Conservation (phyloP, 2,113 vertebrate species). For the Nothoprocta pentlandii region DNA sequence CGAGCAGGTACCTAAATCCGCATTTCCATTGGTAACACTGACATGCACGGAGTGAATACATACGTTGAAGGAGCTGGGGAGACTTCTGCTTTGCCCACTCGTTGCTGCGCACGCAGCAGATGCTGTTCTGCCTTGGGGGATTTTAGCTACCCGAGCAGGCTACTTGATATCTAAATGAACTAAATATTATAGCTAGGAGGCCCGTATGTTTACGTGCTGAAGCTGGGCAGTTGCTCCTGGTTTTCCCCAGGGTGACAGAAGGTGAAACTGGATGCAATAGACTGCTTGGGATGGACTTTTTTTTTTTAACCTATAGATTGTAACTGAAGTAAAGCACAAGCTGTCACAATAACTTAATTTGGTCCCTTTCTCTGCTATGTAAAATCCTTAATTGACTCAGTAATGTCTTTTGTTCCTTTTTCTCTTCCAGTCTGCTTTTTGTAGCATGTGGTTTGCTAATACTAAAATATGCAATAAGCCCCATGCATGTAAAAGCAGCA, state of each 20-base stretch:
- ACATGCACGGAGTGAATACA: neutral
- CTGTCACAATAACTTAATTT: neutral
- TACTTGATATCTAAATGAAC: constrained; percentile 29
- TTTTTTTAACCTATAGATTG: neutral
- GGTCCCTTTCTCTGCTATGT: neutral
- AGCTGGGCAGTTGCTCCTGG: neutral
- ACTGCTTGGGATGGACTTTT: neutral
- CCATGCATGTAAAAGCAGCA: neutral
- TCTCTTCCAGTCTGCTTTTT: neutral
- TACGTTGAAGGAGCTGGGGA: neutral
- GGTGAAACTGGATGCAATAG: neutral
- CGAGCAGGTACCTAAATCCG: neutral
- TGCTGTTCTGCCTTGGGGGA: neutral
- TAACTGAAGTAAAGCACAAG: neutral
- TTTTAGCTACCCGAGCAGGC: neutral
- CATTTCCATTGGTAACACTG: constrained; percentile 1
- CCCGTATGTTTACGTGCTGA: neutral
- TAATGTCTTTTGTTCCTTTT: neutral
- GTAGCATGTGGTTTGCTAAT: neutral
- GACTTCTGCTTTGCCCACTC: neutral
- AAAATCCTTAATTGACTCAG: neutral
- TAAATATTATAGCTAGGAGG: neutral
- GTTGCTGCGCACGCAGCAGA: neutral
- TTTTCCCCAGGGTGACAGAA: neutral
- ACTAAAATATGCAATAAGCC: neutral